Percentiles rank a stretch among this genome's conserved stretches.
Evolutionary conservation across 2,888 invertebrate species (phyloP).

Genomic region (Cordilura impudica): DNA sequence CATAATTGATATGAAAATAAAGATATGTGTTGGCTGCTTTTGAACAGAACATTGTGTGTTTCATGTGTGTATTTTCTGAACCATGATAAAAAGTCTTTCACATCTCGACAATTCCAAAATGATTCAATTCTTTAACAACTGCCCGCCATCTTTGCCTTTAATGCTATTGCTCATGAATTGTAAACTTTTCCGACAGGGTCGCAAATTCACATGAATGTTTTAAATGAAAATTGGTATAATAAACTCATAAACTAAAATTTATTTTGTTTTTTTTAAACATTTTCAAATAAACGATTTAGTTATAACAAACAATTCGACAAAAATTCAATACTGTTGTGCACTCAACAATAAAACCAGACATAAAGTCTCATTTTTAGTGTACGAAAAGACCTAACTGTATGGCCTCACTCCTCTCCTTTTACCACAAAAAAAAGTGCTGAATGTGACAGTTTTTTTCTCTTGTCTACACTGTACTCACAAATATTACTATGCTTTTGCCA

Average conservation of each 20-base stretch:
- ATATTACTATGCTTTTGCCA: slow-evolving; percentile 18
- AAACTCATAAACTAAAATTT: slow-evolving; percentile 30
- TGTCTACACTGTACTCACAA: not conserved
- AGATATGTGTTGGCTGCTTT: too few species aligned
- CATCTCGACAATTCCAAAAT: too few species aligned
- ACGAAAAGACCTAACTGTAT: slow-evolving; percentile 1
- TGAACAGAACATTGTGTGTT: too few species aligned
- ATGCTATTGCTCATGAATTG: too few species aligned
- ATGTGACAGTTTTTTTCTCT: slow-evolving; percentile 57
- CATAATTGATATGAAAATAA: too few species aligned
- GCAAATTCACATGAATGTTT: not conserved
- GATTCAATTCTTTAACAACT: too few species aligned
- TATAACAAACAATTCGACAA: not conserved
- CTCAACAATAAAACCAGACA: slow-evolving; percentile 42
- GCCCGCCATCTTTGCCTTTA: too few species aligned
- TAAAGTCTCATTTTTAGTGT: slow-evolving; percentile 2
- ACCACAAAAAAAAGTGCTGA: slow-evolving; percentile 57
- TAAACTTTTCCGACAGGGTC: not conserved
- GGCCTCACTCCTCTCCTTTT: not conserved
- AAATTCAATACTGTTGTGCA: slow-evolving; percentile 16
- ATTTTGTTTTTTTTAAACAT: not conserved
- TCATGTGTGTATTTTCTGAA: too few species aligned
- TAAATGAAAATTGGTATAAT: slow-evolving; percentile 26
- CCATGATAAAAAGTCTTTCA: too few species aligned
- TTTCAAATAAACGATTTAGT: slow-evolving; percentile 6